A percentile compares a stretch with the other conserved stretches of the same genome.
These are phyloP conservation scores for Phortica okadai DNA, from an alignment of 2,888 invertebrate species.

Conservation along the genomic window DNA sequence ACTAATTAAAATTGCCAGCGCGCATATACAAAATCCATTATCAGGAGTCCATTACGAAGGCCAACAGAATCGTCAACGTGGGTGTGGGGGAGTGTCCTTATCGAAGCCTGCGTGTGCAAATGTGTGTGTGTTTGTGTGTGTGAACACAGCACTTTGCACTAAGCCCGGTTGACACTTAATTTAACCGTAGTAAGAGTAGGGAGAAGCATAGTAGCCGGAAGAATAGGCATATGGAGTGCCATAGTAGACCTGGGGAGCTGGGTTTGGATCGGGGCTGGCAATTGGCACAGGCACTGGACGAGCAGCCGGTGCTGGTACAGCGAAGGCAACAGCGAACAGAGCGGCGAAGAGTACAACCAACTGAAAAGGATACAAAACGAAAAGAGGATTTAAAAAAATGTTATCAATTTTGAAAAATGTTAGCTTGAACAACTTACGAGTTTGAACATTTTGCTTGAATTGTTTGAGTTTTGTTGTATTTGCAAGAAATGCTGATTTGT, in stretches of 20 bases:
- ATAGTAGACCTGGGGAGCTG: slow-evolving; percentile 68
- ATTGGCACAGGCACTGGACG: slow-evolving; percentile 59
- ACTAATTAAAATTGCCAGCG: slow-evolving; percentile 59
- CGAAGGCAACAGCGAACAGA: slow-evolving; percentile 65
- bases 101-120: neutral
- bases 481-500: slow-evolving; percentile 51
- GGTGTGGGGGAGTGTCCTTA: too few species aligned
- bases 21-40: slow-evolving; percentile 55
- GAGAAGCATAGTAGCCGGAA: slow-evolving; percentile 64
- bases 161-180: slow-evolving; percentile 28
- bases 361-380: slow-evolving; percentile 44
- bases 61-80: neutral
- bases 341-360: slow-evolving; percentile 67
- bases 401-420: neutral
- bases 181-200: slow-evolving; percentile 72
- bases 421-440: slow-evolving; percentile 57
- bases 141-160: slow-evolving; percentile 34
- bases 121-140: neutral
- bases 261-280: slow-evolving; percentile 60
- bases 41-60: slow-evolving; percentile 41
- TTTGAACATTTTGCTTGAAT: slow-evolving; percentile 68
- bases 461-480: slow-evolving; percentile 48
- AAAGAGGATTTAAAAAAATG: slow-evolving; percentile 26
- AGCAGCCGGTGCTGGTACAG: slow-evolving; percentile 64
- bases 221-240: slow-evolving; percentile 68